These are phyloP conservation scores for Chymomyza procnemis DNA, from an alignment of 2,888 invertebrate species.

Conservation along the genomic window DNA sequence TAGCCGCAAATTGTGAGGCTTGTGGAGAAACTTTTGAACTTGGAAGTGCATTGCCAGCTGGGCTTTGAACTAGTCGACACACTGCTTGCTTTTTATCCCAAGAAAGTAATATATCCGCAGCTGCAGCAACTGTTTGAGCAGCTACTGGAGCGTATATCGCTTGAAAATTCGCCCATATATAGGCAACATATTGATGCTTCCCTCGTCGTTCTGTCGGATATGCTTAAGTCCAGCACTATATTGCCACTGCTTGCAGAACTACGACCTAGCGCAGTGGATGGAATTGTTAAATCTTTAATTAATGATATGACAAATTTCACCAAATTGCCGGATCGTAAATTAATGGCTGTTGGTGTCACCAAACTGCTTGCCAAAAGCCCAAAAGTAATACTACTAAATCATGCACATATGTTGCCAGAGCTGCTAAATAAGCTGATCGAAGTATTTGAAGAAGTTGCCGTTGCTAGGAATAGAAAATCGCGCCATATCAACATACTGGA, in stretches of 20 bases:
- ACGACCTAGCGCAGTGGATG: slow-evolving; percentile 94
- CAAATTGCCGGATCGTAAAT: slow-evolving; percentile 90
- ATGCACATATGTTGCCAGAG: slow-evolving; percentile 82
- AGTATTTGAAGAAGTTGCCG: slow-evolving; percentile 93
- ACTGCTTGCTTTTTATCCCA: slow-evolving; percentile 89
- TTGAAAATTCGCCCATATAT: slow-evolving; percentile 96
- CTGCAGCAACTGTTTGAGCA: slow-evolving; percentile 93
- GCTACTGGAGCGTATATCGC: slow-evolving; percentile 93
- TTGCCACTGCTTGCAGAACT: slow-evolving; percentile 90
- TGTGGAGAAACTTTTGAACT: slow-evolving; percentile 97
- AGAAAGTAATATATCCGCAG: slow-evolving; percentile 86
- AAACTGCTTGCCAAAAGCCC: slow-evolving; percentile 89
- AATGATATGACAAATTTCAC: slow-evolving; percentile 92
- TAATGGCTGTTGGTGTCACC: slow-evolving; percentile 93
- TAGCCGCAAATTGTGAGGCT: slow-evolving; percentile 92
- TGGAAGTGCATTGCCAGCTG: slow-evolving; percentile 96
- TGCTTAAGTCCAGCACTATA: slow-evolving; percentile 87
- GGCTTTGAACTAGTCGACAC: slow-evolving; percentile 94
- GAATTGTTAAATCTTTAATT: slow-evolving; percentile 94
- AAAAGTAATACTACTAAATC: slow-evolving; percentile 83
- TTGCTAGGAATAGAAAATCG: no score
- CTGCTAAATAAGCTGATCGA: slow-evolving; percentile 87
- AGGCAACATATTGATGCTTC: slow-evolving; percentile 94
- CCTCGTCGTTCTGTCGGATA: slow-evolving; percentile 89
- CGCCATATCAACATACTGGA: no score